Evolutionary conservation across 2,797 vertebrate genomes (phyloP).

Genomic region (Chloroceryle inda): DNA sequence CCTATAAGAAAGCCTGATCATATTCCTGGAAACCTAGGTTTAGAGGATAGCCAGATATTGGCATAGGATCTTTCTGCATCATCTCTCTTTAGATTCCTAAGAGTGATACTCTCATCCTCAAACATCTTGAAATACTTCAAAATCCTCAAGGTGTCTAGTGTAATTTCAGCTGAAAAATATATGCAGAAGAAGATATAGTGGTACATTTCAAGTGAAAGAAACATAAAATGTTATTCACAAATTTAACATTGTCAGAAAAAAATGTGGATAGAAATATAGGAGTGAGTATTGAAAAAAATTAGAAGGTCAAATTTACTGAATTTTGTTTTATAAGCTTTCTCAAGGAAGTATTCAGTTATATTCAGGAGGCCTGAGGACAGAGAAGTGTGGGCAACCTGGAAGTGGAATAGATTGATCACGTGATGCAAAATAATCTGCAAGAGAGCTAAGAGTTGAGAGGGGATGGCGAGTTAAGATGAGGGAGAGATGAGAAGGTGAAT

Average conservation of each 20-base stretch:
- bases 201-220: neutral
- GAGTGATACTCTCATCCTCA: neutral
- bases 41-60: neutral
- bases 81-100: neutral
- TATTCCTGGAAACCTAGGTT: neutral
- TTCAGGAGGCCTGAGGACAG: neutral
- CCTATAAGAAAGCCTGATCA: neutral
- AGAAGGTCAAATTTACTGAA: neutral
- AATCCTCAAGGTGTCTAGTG: neutral
- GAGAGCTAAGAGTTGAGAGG: neutral
- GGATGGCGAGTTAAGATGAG: neutral
- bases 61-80: neutral
- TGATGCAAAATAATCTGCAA: neutral
- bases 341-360: neutral
- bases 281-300: neutral
- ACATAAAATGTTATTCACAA: neutral
- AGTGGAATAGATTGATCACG: neutral
- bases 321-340: neutral
- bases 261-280: neutral
- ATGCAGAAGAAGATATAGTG: neutral
- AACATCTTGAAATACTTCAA: neutral
- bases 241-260: neutral
- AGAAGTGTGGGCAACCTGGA: neutral
- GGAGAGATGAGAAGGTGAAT: neutral
- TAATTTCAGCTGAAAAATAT: neutral